Base-by-base conservation (phyloP, 2,113 vertebrate genomes). In the Indicator maculatus region DNA sequence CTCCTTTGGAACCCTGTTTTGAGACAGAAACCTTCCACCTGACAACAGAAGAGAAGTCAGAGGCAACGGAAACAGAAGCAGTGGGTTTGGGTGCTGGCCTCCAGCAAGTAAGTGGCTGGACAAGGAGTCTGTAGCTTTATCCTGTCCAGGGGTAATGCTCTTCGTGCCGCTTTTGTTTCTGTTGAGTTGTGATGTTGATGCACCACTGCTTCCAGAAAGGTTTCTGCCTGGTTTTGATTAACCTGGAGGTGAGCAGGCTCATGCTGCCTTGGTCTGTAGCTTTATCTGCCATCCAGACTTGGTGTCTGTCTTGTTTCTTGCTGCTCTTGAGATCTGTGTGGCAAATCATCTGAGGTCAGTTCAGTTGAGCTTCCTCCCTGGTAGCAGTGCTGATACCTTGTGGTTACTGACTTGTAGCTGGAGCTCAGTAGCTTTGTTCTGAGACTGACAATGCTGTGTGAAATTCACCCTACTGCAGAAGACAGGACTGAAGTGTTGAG, bases 21-120 rank as follows among this genome's bases (percentile, higher is more conserved):
- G n/a, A n/a, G n/a, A n/a, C n/a, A n/a, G n/a, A n/a, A n/a, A n/a
- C n/a, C n/a, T n/a, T n/a, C n/a, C n/a, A n/a, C 53, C 56, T 61
- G 53, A 9, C n/a, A 59, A 59, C 76, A 15, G 58, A 66, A 61
- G 80, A 92, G 66, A 70, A 83, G 31, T 16, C 33, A 2, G 79
- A 80, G n/a, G 18, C 81, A 41, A 66, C 63, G 45, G 95, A 94
- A 73, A 50, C 52, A 47, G 61, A 77, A 64, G 55, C 56, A 36
- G 72, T 65, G 53, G 66, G 60, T 72, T 30, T 61, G 39, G 9
- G 31, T 59, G 89, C 84, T 76, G 88, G 77, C 52, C 23, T 97
- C 67, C 94, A 96, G 74, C 91, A 96, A 90, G 97, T 98, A 75
- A 96, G 96, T 80, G 28, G 23, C 30, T 83, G 60, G 77, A 64